These are phyloP conservation scores for Brachypodius melanocephalos DNA, from an alignment of 2,113 vertebrate species.

Conservation along the genomic window DNA sequence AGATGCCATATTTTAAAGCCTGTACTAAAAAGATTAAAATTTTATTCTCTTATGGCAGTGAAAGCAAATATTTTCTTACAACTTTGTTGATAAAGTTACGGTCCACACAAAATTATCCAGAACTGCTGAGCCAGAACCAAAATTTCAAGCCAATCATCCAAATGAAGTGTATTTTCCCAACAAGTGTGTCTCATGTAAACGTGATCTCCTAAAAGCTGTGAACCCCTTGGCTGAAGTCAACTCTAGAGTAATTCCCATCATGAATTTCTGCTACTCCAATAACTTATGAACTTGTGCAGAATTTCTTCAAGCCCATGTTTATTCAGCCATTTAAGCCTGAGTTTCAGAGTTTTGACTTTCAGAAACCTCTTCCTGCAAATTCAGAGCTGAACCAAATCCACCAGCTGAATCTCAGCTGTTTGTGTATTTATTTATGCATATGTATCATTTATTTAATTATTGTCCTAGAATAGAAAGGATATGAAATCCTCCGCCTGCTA, in stretches of 20 bases:
- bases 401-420: background rate
- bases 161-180: background rate
- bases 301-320: background rate
- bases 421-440: background rate
- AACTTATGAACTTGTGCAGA: background rate
- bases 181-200: background rate
- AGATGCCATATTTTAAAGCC: background rate
- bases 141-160: background rate
- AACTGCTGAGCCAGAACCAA: background rate
- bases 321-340: background rate
- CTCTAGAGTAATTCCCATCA: background rate
- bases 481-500: background rate
- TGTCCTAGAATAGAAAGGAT: background rate
- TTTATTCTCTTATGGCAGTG: background rate
- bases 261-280: background rate
- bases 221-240: background rate
- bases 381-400: background rate
- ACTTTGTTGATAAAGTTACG: background rate
- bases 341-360: background rate
- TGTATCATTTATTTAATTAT: background rate
- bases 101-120: background rate
- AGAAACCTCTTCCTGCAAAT: background rate
- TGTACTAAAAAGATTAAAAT: background rate
- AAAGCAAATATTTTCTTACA: background rate
- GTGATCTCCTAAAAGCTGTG: background rate